phyloP scores from a whole-genome alignment of 2,797 vertebrate species.

The Dromococcyx pavoninus region DNA sequence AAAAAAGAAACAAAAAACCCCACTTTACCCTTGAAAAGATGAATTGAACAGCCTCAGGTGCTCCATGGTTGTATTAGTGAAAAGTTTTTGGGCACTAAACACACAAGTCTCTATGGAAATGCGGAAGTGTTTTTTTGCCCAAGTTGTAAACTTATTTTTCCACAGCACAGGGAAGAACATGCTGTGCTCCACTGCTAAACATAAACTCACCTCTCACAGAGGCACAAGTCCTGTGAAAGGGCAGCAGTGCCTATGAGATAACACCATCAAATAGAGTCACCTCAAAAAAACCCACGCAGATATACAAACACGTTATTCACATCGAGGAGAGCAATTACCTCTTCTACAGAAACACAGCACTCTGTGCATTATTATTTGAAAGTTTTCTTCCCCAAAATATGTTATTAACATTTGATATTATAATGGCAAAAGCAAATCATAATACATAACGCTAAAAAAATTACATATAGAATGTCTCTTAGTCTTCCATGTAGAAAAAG shows the following conservation, averaged over 20 bases:
- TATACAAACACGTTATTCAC: background rate
- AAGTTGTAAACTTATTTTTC: conserved; percentile 24
- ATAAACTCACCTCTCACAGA: background rate
- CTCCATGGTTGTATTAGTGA: background rate
- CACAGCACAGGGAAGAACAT: background rate
- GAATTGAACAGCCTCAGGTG: conserved; percentile 40
- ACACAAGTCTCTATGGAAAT: conserved; percentile 1
- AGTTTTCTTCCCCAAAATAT: background rate
- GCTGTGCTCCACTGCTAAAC: background rate
- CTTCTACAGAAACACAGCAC: background rate
- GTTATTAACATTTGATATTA: background rate
- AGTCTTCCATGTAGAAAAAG: background rate
- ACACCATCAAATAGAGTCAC: background rate
- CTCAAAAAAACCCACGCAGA: background rate
- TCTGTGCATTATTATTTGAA: background rate
- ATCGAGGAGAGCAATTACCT: background rate
- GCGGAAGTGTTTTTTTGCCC: conserved; percentile 17
- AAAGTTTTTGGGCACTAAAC: conserved; percentile 12
- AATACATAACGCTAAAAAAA: background rate
- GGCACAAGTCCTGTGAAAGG: background rate
- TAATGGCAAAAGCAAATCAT: background rate
- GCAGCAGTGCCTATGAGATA: background rate
- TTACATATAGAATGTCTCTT: background rate
- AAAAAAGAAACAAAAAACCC: background rate
- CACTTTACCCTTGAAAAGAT: conserved; percentile 55